Evolutionary conservation across 35 echinoderm and acorn worm genomes (phyloP).

Genomic region (Heliocidaris erythrogramma): DNA sequence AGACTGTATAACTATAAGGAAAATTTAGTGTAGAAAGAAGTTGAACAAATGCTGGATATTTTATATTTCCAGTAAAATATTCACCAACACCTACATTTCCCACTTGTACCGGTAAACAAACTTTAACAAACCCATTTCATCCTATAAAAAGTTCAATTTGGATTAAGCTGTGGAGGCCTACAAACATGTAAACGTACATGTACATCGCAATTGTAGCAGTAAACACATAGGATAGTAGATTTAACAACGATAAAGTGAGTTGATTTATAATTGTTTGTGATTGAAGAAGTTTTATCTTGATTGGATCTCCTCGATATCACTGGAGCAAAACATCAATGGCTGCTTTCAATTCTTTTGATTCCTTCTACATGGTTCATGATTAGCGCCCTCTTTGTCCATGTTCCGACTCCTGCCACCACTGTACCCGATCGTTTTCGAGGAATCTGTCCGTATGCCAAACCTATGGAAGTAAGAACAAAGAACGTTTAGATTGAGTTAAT

Average conservation of each 20-base stretch:
- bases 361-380: background rate
- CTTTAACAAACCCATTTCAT: background rate
- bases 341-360: background rate
- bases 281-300: background rate
- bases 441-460: background rate
- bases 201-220: background rate
- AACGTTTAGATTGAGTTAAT: background rate
- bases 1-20: too few relatives aligned
- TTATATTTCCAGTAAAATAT: too few relatives aligned
- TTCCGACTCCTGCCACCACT: background rate
- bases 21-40: too few relatives aligned
- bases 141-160: too few relatives aligned
- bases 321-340: background rate
- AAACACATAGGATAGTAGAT: background rate
- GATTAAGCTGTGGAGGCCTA: too few relatives aligned
- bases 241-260: background rate
- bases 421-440: background rate
- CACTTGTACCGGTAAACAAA: too few relatives aligned
- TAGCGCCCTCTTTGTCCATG: background rate
- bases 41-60: too few relatives aligned
- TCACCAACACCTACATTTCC: too few relatives aligned
- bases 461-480: background rate
- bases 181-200: too few relatives aligned
- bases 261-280: background rate
- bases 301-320: background rate